phyloP scores from a whole-genome alignment of 2,888 invertebrate species.

The Unio pictorum region DNA sequence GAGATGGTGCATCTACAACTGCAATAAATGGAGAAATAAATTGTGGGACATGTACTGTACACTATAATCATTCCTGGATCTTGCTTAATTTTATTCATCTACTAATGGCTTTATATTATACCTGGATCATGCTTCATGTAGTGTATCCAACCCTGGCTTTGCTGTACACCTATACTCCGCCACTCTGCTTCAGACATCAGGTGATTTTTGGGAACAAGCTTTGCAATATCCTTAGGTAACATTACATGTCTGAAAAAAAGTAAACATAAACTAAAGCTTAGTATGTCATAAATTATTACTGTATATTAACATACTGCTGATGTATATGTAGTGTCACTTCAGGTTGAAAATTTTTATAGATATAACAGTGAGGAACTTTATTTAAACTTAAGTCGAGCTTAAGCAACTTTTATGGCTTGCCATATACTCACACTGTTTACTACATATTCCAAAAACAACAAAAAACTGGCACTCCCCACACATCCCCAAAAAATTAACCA shows the following conservation, averaged over 20 bases:
- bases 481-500: no score
- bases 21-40: no score
- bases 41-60: no score
- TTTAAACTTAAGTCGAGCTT: neutral
- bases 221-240: constrained; percentile 91
- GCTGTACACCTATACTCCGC: constrained; percentile 94
- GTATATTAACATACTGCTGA: neutral
- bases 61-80: no score
- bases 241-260: constrained; percentile 87
- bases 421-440: no score
- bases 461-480: no score
- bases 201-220: constrained; percentile 91
- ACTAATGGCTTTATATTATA: constrained; percentile 61
- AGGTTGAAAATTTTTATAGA: neutral
- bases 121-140: constrained; percentile 97
- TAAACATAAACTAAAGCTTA: neutral
- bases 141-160: constrained; percentile 96
- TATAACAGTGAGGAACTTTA: neutral
- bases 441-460: no score
- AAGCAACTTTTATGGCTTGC: no score
- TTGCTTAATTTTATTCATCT: no score
- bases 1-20: no score
- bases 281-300: neutral
- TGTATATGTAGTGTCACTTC: neutral
- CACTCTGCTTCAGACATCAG: constrained; percentile 95